Percentiles rank a stretch among this genome's conserved stretches.
These are phyloP conservation scores for Valencia hispanica DNA, from an alignment of 2,797 vertebrate genomes.

Conservation along the genomic window DNA sequence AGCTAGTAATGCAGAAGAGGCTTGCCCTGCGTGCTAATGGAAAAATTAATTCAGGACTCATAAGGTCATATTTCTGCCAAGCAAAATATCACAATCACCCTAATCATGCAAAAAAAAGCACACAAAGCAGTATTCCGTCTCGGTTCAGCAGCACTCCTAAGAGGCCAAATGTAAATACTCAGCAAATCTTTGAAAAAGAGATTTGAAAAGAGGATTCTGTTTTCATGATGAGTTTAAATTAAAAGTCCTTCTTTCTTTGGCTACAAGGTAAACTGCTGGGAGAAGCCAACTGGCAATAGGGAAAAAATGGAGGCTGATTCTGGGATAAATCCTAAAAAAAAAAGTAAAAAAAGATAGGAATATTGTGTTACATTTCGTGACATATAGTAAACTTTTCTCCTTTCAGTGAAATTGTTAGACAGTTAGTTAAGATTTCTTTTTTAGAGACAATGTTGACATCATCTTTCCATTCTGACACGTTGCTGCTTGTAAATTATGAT, in stretches of 20 bases:
- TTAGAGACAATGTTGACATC: background rate
- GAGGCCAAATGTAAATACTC: constrained; percentile 20
- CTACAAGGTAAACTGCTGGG: background rate
- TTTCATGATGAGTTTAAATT: constrained; percentile 1
- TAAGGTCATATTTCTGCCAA: constrained; percentile 53
- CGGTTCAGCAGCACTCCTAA: constrained; percentile 16
- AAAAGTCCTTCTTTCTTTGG: background rate
- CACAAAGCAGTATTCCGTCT: constrained; percentile 24
- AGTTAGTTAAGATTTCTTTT: background rate
- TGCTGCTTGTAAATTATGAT: too few species aligned
- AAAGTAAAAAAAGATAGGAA: background rate
- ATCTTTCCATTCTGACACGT: too few species aligned
- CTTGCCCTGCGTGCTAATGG: constrained; percentile 64
- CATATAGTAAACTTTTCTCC: background rate
- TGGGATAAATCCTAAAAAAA: background rate
- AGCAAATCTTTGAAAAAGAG: constrained; percentile 32
- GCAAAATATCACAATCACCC: constrained; percentile 52
- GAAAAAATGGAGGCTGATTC: background rate
- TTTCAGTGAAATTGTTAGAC: background rate
- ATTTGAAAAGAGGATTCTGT: constrained; percentile 3
- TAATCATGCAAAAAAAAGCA: constrained; percentile 34
- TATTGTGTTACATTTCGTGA: background rate
- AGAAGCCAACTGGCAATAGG: background rate
- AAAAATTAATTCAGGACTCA: constrained; percentile 62
- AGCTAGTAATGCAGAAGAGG: constrained; percentile 51